Evolutionary conservation across 2,888 invertebrate species (phyloP).

Genomic region (Campopleginae sp.): DNA sequence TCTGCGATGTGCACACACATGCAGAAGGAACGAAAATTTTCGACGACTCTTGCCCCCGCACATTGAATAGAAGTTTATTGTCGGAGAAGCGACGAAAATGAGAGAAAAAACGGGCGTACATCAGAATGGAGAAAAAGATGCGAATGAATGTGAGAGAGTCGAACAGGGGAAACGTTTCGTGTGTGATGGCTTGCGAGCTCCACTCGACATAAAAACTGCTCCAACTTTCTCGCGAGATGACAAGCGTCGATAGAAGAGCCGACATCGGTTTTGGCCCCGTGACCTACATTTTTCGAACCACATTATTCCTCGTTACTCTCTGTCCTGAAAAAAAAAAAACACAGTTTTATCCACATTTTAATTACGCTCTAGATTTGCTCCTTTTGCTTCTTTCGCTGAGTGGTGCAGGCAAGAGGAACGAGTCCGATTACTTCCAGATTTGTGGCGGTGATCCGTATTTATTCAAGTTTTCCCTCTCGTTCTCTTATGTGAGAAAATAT

Average conservation of each 20-base stretch:
- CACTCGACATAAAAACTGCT: slow-evolving; percentile 64
- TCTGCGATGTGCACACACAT: slow-evolving; percentile 51
- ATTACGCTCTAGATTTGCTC: slow-evolving; percentile 17
- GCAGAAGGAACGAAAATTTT: slow-evolving; percentile 44
- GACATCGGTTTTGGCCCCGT: slow-evolving; percentile 49
- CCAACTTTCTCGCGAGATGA: slow-evolving; percentile 50
- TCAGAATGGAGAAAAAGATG: slow-evolving; percentile 19
- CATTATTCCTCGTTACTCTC: slow-evolving; percentile 37
- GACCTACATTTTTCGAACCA: slow-evolving; percentile 59
- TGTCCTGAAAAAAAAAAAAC: neutral
- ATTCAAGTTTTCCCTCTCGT: neutral
- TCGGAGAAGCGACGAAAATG: slow-evolving; percentile 54
- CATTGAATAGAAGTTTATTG: slow-evolving; percentile 58
- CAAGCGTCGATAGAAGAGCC: slow-evolving; percentile 36
- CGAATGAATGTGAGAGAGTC: neutral
- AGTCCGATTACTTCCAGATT: slow-evolving; percentile 28
- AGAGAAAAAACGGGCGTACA: slow-evolving; percentile 23
- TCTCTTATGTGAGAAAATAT: neutral
- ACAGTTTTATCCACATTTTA: slow-evolving; percentile 21
- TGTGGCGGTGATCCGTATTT: neutral
- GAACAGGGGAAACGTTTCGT: neutral
- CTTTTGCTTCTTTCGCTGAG: neutral
- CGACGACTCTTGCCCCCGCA: slow-evolving; percentile 50
- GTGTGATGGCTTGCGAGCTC: slow-evolving; percentile 36
- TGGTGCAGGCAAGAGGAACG: neutral